Conservation (phyloP, 2,888 invertebrate species). For the Stenoptilia bipunctidactyla region DNA sequence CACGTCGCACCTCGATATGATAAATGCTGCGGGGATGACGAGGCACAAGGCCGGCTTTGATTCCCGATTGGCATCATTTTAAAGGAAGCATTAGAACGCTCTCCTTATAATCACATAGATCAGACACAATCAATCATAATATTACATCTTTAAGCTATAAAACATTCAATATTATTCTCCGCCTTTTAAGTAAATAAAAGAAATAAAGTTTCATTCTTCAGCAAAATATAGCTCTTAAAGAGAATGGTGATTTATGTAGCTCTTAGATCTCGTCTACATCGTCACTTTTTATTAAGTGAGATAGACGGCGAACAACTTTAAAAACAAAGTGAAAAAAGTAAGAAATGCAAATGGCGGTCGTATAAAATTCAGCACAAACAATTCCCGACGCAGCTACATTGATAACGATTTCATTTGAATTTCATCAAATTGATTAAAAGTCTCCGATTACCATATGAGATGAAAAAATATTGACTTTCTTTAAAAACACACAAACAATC, state of each 20-base stretch:
- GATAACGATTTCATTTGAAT: slow-evolving; percentile 26
- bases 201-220: no score
- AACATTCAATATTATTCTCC: neutral
- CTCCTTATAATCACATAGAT: slow-evolving; percentile 17
- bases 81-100: slow-evolving; percentile 22
- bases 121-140: slow-evolving; percentile 25
- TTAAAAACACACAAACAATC: slow-evolving; percentile 67
- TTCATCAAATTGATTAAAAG: slow-evolving; percentile 55
- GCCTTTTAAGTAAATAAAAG: no score
- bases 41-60: slow-evolving; percentile 40
- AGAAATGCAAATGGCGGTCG: no score
- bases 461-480: slow-evolving; percentile 27
- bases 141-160: neutral
- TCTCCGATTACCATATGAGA: slow-evolving; percentile 42
- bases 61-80: slow-evolving; percentile 45
- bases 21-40: slow-evolving; percentile 58
- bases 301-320: no score
- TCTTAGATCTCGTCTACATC: no score
- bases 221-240: no score
- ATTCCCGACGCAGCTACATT: neutral
- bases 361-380: no score
- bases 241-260: no score
- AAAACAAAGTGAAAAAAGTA: no score
- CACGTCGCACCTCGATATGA: slow-evolving; percentile 49
- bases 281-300: no score